Evolutionary conservation across 2,113 vertebrate species (phyloP), one percentile per base, ranked within the genome.

Genomic region (Cottus gobio): DNA sequence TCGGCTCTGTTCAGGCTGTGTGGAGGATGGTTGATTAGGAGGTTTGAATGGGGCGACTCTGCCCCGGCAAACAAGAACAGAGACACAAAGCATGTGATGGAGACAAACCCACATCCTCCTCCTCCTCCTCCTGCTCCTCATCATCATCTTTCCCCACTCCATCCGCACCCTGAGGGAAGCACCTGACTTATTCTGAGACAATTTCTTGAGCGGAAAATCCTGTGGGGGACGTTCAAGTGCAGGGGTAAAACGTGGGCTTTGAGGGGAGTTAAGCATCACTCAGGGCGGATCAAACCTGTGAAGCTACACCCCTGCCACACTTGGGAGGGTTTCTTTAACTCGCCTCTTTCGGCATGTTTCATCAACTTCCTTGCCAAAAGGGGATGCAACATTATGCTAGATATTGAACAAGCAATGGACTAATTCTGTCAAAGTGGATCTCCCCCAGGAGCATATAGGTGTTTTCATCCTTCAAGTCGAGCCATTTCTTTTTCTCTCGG

Each of bases 401-500:
- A 75, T 68, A 90, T 86, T 86, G 85, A 91, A 87, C 81, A 75
- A 80, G 74, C 84, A 78, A 77, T 93, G 89, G 88, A 86, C 92
- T 89, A 89, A 91, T 90, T 91, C 88, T 91, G 92, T 93, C 92
- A 93, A 86, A 87, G 71, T 67, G 82, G 62, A 74, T 11, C 76
- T 75, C 87, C 84, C 86, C 64, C 7, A 54, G 68, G 92, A 80
- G 74, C 75, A 39, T 85, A 82, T 84, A 78, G 54, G 30, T 79
- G 48, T 78, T 78, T 83, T 90, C 57, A 85, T 91, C 86, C 89
- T 86, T 37, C n/a, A 66, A 89, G 68, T 42, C 2, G 7, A 87
- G 57, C 75, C 48, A 4, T 34, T 62, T 76, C 61, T 74, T 82
- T 57, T 63, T 66, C 66, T 39, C 31, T 76, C 4, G 79, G 80